These are phyloP conservation scores for Numida meleagris DNA, from an alignment of 2,113 vertebrate genomes.

Conservation along the genomic window DNA sequence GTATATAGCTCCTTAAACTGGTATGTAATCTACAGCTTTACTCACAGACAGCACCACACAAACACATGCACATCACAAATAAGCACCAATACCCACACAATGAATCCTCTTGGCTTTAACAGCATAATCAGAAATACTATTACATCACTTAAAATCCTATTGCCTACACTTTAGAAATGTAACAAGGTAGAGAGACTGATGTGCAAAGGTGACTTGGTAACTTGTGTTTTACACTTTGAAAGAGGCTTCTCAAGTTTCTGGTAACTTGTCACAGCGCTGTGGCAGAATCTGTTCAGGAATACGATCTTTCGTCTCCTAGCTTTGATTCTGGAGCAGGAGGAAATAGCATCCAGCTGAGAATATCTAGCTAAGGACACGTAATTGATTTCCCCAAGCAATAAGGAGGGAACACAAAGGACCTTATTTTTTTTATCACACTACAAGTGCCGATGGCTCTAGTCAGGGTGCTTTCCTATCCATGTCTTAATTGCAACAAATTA, in stretches of 20 bases:
- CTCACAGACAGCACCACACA: conserved; percentile 42
- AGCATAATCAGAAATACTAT: conserved; percentile 35
- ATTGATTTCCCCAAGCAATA: background rate
- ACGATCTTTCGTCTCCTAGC: background rate
- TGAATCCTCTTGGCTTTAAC: conserved; percentile 42
- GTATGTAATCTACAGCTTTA: conserved; percentile 47
- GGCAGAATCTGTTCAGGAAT: conserved; percentile 8
- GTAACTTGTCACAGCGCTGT: conserved; percentile 7
- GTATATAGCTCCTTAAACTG: conserved; percentile 31
- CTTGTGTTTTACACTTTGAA: background rate
- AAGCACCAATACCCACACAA: conserved; percentile 52
- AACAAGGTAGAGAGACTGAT: conserved; percentile 27
- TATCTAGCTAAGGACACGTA: background rate
- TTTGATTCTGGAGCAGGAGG: background rate
- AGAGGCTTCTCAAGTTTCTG: background rate
- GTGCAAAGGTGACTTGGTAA: background rate
- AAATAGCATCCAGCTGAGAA: background rate
- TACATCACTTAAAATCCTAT: conserved; percentile 33
- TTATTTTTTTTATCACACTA: background rate
- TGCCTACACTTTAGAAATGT: conserved; percentile 45
- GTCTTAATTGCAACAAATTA: background rate
- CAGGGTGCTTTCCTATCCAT: background rate
- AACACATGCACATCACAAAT: conserved; percentile 46
- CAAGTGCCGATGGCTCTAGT: background rate
- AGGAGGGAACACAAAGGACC: background rate